A percentile compares a stretch with the other conserved stretches of the same genome.
Conservation (phyloP, 2,113 vertebrate genomes). For the Naja naja region DNA sequence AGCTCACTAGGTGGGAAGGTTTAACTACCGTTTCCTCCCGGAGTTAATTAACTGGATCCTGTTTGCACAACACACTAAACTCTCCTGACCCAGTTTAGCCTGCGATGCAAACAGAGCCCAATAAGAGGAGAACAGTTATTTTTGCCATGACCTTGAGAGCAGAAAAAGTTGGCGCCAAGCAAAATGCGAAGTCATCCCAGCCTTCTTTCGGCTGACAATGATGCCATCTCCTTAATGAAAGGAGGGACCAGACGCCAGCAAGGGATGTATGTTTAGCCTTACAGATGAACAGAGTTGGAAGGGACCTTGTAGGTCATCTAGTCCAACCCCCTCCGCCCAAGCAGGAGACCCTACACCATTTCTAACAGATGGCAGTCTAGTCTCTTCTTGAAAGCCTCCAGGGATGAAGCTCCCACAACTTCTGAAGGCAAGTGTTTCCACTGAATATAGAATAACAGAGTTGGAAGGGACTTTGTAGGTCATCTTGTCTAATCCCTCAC, state of each 20-base stretch:
- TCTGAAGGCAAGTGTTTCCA: not conserved
- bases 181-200: not conserved
- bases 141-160: not conserved
- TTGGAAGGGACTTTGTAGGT: not conserved
- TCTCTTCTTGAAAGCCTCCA: no score
- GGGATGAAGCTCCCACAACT: not conserved
- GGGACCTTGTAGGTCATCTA: not conserved
- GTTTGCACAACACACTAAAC: not conserved
- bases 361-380: not conserved
- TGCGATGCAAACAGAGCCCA: not conserved
- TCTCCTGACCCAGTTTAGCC: not conserved
- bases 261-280: not conserved
- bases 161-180: not conserved
- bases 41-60: not conserved
- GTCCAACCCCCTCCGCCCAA: not conserved
- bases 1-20: not conserved
- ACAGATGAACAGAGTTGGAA: not conserved
- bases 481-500: not conserved
- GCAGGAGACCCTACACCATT: not conserved
- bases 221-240: not conserved
- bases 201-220: accelerated
- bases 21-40: not conserved
- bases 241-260: not conserved
- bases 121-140: not conserved
- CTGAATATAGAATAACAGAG: not conserved